Evolutionary conservation across 2,113 vertebrate species (phyloP), one percentile per base, ranked within the genome.

Genomic region (Chlorodrepanis virens): DNA sequence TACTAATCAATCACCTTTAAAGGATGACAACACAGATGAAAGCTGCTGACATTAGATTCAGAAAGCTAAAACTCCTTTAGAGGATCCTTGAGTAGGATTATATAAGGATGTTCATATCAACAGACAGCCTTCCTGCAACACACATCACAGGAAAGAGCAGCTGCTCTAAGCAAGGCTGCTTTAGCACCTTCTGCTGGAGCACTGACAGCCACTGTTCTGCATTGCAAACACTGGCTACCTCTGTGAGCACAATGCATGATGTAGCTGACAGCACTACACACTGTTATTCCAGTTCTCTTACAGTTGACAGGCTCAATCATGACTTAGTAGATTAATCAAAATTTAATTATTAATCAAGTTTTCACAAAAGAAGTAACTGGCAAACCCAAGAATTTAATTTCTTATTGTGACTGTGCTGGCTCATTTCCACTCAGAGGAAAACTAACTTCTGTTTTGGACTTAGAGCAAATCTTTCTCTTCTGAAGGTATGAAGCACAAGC

Each of bases 181-280:
- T 31, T 9, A 45, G 33, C 33, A 47, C 29, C 22, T 71, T 77
- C 52, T 78, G 42, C 54, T 68, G 53, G 44, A 56, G 74, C 27
- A 23, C 56, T 45, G 27, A 27, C 4, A 65, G 24, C 54, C 42
- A 31, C 23, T 35, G 64, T 25, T 49, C 53, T 42, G 37, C 21
- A 3, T 1, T 19, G 52, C 1, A 0, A 33, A 31, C 24, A 27
- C 18, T 47, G 19, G 20, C 11, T 67, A 53, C 31, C n/a, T n/a
- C 3, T 2, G 5, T 0, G 13, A 63, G 60, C 37, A 59, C 35
- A 23, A 37, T 1, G 11, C 44, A 13, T 1, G 1, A 20, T 4
- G 20, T 6, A 8, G 28, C 3, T 54, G 33, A 33, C 54, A 74
- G 40, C 1, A 1, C 12, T 14, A 53, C 5, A 10, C 12, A 35